Evolutionary conservation across 1,140 invertebrate genomes (phyloP).

Genomic region (Meloidogyne hapla): DNA sequence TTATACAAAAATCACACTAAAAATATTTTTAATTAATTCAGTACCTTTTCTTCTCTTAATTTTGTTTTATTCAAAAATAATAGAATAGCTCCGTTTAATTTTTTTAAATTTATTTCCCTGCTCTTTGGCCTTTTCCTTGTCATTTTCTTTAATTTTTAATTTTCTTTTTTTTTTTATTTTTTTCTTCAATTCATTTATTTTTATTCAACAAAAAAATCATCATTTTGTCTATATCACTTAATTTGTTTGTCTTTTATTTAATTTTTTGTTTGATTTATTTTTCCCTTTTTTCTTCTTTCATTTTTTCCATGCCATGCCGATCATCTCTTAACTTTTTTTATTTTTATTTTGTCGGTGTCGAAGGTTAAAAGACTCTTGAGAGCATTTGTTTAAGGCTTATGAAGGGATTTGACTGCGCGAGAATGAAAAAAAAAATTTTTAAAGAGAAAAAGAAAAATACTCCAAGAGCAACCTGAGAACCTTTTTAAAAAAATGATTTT

Average conservation of each 20-base stretch:
- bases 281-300: neutral
- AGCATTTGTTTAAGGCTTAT: constrained; percentile 1
- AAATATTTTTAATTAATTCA: too few species aligned
- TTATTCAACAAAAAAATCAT: neutral
- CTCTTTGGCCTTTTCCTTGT: neutral
- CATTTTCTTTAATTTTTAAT: neutral
- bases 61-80: too few species aligned
- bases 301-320: neutral
- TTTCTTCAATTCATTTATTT: neutral
- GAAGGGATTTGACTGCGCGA: neutral
- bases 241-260: neutral
- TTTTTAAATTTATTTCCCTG: neutral
- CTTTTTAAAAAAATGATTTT: neutral
- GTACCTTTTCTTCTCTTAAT: too few species aligned
- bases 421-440: constrained; percentile 1
- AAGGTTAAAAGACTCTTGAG: constrained; percentile 5
- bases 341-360: neutral
- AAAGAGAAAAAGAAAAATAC: neutral
- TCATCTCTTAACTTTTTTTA: neutral
- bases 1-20: too few species aligned
- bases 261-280: neutral
- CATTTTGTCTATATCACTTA: neutral
- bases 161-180: neutral
- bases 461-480: neutral
- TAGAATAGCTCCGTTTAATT: too few species aligned